Conservation (phyloP, 2,113 vertebrate species). For the Callipepla squamata region DNA sequence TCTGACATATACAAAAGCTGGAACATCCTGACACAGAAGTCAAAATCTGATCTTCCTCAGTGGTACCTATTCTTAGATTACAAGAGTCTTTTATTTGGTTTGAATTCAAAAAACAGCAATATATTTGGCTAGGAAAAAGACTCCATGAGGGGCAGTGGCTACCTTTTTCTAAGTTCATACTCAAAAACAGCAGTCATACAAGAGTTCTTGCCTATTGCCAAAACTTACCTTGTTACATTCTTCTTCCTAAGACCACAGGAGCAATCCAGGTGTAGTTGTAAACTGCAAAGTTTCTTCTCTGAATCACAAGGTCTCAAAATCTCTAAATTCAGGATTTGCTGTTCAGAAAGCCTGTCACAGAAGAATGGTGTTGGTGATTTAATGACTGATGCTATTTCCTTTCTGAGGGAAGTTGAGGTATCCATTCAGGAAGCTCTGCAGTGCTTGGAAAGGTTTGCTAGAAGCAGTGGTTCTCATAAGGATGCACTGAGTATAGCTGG, state of each 20-base stretch:
- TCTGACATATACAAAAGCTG: not conserved
- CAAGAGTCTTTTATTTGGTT: not conserved
- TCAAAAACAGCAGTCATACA: not conserved
- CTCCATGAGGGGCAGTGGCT: not conserved
- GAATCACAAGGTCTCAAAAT: not conserved
- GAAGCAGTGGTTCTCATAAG: not conserved
- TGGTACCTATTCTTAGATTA: not conserved
- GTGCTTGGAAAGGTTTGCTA: not conserved
- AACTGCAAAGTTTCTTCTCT: not conserved
- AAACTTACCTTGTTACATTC: not conserved
- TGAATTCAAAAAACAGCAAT: not conserved
- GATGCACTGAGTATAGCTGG: not conserved
- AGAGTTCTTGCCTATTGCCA: not conserved
- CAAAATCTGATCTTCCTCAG: not conserved
- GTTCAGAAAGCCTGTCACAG: not conserved
- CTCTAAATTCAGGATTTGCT: not conserved
- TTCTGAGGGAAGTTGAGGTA: not conserved
- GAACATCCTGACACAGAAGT: not conserved
- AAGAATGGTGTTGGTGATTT: not conserved
- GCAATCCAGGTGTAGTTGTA: not conserved
- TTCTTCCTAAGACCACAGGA: not conserved
- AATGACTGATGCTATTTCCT: not conserved
- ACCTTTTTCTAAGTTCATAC: not conserved
- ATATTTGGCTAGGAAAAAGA: not conserved
- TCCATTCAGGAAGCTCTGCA: not conserved